Evolutionary conservation across 2,888 invertebrate species (phyloP).

Genomic region (Stictocephala bisonia): DNA sequence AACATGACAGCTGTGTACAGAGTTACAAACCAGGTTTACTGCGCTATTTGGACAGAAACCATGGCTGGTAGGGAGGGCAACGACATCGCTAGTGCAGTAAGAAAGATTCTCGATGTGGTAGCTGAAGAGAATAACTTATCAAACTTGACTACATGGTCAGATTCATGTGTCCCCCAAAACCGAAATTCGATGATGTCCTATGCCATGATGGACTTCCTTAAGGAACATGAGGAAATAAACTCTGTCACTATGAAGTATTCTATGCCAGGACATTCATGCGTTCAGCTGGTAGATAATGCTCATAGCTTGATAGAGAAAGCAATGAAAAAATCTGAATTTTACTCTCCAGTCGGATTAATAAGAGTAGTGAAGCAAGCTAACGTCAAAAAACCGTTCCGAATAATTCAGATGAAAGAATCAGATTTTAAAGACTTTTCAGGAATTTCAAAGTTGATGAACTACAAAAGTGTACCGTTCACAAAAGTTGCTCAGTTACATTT

Average conservation of each 20-base stretch:
- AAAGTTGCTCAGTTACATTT: slow-evolving; percentile 27
- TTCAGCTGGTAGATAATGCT: slow-evolving; percentile 35
- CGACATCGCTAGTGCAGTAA: slow-evolving; percentile 11
- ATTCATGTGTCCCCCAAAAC: slow-evolving; percentile 17
- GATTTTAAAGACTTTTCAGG: slow-evolving; percentile 33
- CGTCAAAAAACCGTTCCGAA: slow-evolving; percentile 17
- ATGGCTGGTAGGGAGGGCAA: slow-evolving; percentile 19
- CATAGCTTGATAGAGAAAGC: slow-evolving; percentile 34
- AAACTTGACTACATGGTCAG: slow-evolving; percentile 10
- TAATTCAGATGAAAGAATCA: slow-evolving; percentile 35
- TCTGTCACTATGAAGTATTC: slow-evolving; percentile 22
- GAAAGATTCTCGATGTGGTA: slow-evolving; percentile 7
- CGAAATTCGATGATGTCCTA: slow-evolving; percentile 7
- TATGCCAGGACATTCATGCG: slow-evolving; percentile 26
- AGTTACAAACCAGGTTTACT: slow-evolving; percentile 22
- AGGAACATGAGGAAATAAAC: slow-evolving; percentile 11
- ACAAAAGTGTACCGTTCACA: slow-evolving; percentile 36
- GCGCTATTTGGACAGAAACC: slow-evolving; percentile 19
- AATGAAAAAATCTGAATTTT: slow-evolving; percentile 41
- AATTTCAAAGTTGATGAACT: slow-evolving; percentile 32
- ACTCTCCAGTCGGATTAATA: slow-evolving; percentile 36
- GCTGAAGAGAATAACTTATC: slow-evolving; percentile 24
- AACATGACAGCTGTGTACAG: slow-evolving; percentile 16
- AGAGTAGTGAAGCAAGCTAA: slow-evolving; percentile 29
- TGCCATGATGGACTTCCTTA: slow-evolving; percentile 21